Conservation (phyloP, 1,140 invertebrate genomes). For the Yoshiicerus persimilis region DNA sequence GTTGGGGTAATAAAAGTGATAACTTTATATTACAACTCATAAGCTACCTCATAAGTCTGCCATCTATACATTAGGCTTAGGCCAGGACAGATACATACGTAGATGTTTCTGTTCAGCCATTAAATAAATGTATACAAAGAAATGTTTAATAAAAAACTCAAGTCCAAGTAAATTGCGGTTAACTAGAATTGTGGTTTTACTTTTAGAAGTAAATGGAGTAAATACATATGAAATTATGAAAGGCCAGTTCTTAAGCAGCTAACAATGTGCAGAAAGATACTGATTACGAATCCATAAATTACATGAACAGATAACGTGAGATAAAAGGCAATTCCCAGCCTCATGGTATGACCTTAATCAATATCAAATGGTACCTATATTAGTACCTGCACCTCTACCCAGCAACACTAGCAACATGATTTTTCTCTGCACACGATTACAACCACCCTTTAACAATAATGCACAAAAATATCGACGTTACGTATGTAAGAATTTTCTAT, state of each 20-base stretch:
- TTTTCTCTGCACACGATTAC: not conserved
- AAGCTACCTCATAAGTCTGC: too few relatives aligned
- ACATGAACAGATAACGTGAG: not conserved
- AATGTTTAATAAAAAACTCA: too few relatives aligned
- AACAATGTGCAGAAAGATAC: not conserved
- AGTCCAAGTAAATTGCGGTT: too few relatives aligned
- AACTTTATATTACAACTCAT: too few relatives aligned
- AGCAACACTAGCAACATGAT: not conserved
- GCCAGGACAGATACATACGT: too few relatives aligned
- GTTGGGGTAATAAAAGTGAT: too few relatives aligned
- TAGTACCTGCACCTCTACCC: not conserved
- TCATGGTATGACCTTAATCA: not conserved
- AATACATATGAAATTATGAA: not conserved
- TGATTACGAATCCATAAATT: not conserved
- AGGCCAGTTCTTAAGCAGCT: not conserved
- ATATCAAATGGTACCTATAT: not conserved
- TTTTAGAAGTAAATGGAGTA: not conserved
- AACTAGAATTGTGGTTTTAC: too few relatives aligned
- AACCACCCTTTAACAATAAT: not conserved
- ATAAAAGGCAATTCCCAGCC: not conserved
- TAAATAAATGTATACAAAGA: too few relatives aligned
- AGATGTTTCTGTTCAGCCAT: too few relatives aligned
- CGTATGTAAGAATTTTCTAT: not conserved
- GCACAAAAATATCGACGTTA: not conserved
- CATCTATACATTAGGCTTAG: too few relatives aligned